Conservation (phyloP, 1,140 invertebrate species). For the Hycleus phaleratus region DNA sequence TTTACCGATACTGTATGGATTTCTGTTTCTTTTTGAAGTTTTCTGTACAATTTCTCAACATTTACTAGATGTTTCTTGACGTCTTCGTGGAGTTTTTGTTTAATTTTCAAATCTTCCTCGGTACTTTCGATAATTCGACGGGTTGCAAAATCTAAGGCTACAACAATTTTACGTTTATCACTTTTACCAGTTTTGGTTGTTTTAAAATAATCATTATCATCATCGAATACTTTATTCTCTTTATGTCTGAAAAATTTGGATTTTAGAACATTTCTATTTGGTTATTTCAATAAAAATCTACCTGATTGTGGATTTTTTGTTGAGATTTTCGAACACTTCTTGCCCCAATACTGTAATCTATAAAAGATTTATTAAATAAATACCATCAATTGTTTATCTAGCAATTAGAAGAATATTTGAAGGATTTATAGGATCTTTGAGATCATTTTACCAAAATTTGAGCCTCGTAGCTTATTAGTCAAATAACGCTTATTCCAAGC, state of each 20-base stretch:
- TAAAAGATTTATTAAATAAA: background rate
- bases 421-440: too few species aligned
- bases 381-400: too few species aligned
- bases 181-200: slow-evolving; percentile 62
- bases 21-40: slow-evolving; percentile 26
- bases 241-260: slow-evolving; percentile 20
- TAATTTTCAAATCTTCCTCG: slow-evolving; percentile 27
- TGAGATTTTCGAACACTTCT: slow-evolving; percentile 1
- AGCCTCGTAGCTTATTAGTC: too few species aligned
- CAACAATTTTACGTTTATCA: slow-evolving; percentile 47
- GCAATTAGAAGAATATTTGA: too few species aligned
- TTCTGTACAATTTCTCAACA: slow-evolving; percentile 29
- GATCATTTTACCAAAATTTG: too few species aligned
- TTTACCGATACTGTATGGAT: background rate
- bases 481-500: too few species aligned
- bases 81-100: slow-evolving; percentile 25
- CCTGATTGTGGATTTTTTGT: slow-evolving; percentile 20
- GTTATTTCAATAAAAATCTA: slow-evolving; percentile 5
- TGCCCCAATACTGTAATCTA: background rate
- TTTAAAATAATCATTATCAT: slow-evolving; percentile 90
- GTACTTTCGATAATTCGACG: slow-evolving; percentile 40
- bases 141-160: slow-evolving; percentile 81
- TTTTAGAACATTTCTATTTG: background rate
- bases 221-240: slow-evolving; percentile 86
- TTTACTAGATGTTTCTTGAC: slow-evolving; percentile 29